Base-by-base conservation (phyloP, 2,888 invertebrate species). In the Chaitophorus viminalis region DNA sequence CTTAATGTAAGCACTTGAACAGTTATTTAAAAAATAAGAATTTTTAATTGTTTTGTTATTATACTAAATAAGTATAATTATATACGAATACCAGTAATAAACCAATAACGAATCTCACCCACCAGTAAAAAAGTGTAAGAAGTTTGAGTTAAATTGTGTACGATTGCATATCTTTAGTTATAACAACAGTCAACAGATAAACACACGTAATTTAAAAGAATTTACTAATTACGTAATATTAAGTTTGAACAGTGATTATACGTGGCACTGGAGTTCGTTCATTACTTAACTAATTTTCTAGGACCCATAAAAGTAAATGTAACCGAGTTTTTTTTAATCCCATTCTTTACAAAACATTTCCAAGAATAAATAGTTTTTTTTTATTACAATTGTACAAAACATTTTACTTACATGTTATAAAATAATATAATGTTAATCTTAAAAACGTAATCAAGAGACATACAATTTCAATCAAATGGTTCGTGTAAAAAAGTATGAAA, bases 201-300 rank as follows among this genome's bases (percentile, higher is more conserved):
- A 31, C 70, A 65, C n/a, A 29, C 29, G 70, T 70, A 70, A 31
- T 70, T 31, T 31, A 70, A 4, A 11, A 29, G 70, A 31, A 70
- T 70, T 70, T 70, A 70, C 70, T 70, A 70, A 31, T 70, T 70
- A 70, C 70, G 31, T 70, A 70, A 70, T 11, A 29, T 31, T 70
- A 14, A 70, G 70, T 65, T 65, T 65, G 29, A 70, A 70, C 70
- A 31, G 70, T 70, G 65, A 65, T 65, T 65, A 31, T 70, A 70
- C 29, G 31, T 70, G 31, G 70, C 70, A 70, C 31, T 70, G 70
- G 31, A 70, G 70, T 70, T 31, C 70, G 29, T 70, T 70, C 14
- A 31, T 29, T 70, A 70, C 29, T 70, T 31, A 70, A 70, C 70
- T 70, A 70, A 70, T 70, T 70, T 70, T 70, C 70, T 70, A 70